Percentiles rank a stretch among this genome's conserved stretches.
These are phyloP conservation scores for Tonatia bakeri DNA, from an alignment of 2,113 vertebrate genomes.

Conservation along the genomic window DNA sequence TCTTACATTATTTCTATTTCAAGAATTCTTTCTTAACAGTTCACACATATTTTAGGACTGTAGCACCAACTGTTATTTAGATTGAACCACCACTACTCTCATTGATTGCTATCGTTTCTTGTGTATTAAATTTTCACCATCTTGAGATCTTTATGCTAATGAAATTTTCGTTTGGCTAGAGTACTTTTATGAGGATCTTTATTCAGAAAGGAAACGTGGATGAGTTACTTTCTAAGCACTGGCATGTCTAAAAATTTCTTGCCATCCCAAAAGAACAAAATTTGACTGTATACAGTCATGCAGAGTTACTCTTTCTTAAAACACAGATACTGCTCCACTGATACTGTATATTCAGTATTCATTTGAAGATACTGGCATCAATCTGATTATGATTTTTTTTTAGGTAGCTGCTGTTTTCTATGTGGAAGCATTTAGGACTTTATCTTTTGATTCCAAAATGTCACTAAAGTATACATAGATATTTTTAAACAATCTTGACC, in stretches of 20 bases:
- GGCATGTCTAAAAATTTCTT: conserved; percentile 40
- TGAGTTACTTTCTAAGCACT: not conserved
- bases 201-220: conserved; percentile 16
- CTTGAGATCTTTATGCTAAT: conserved; percentile 62
- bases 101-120: conserved; percentile 54
- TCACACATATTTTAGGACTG: not conserved
- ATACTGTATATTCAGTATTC: not conserved
- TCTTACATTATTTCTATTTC: conserved; percentile 44
- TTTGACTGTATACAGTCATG: not conserved
- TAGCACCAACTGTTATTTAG: conserved; percentile 42
- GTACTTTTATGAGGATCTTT: not conserved
- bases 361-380: not conserved
- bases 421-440: not conserved
- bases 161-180: conserved; percentile 42
- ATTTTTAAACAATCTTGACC: not conserved
- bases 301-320: not conserved
- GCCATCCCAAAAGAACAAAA: conserved; percentile 12
- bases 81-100: conserved; percentile 23
- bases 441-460: conserved; percentile 37
- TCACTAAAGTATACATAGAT: not conserved
- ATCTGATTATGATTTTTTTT: not conserved
- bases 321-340: not conserved
- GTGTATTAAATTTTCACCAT: conserved; percentile 32
- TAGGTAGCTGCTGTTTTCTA: conserved; percentile 1
- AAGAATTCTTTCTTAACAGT: conserved; percentile 37